Base-by-base conservation (phyloP, 2,888 invertebrate species). In the Argyresthia goedartella region DNA sequence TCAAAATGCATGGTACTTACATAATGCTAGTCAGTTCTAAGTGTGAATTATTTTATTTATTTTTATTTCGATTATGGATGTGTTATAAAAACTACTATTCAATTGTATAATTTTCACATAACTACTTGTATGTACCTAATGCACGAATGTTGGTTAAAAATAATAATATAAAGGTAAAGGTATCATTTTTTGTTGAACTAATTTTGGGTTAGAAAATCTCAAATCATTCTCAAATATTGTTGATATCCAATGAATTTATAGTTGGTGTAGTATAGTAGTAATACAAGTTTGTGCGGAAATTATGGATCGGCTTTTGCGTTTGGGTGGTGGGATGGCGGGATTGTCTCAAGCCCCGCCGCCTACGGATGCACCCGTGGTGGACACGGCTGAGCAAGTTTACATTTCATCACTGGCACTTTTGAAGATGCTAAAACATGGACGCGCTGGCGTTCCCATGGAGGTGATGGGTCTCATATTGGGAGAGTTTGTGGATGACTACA, bases 401-500 rank as follows among this genome's bases (percentile, higher is more conserved):
- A 97, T 97, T 67, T 97, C 97, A 0, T 97, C 97, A 0, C 78
- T 99, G 69, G 99, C 99, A 14, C 89, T 99, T 44, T 84, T 99
- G 50, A 99, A 99, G 89, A 99, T 99, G 99, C 87, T 99, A 61
- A 99, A 99, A 81, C 99, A 99, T 77, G 99, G 99, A 8, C 90
- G 99, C 56, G 99, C 99, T 71, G 99, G 99, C 57, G 99, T 99
- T 4, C 98, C 99, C 6, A 98, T 99, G 98, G 98, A 99, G 89
- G 99, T 99, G 53, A 99, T 99, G 99, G 99, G 99, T 66, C 89
- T 99, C 41, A 95, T 95, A 95, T 82, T 95, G 69, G 95, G 95
- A 59, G 98, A 98, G 89, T 99, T 99, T 87, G 99, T 99, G n/a
- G 99, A 99, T 79, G 99, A 99, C 75, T 99, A 99, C 76, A 99